Percentiles rank a stretch among this genome's conserved stretches.
phyloP scores from a whole-genome alignment of 2,113 vertebrate species.

The Tricholaema leucomelas region DNA sequence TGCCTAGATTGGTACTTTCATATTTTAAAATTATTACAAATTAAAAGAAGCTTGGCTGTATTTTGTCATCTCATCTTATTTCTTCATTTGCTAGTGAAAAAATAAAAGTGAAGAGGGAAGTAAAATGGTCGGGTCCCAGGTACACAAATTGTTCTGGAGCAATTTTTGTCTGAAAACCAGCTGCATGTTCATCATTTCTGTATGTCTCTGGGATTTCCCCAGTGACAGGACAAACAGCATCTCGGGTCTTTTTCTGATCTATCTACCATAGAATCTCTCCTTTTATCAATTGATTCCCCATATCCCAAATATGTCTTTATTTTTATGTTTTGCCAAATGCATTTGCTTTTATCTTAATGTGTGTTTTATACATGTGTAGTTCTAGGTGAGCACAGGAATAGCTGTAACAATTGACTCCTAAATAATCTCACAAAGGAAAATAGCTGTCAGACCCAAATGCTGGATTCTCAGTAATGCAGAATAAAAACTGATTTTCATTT shows the following conservation, averaged over 20 bases:
- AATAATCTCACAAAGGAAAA: background rate
- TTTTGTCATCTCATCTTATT: background rate
- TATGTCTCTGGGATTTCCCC: background rate
- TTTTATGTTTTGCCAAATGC: conserved; percentile 4
- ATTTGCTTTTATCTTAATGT: background rate
- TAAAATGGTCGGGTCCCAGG: background rate
- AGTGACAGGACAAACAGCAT: background rate
- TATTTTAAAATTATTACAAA: background rate
- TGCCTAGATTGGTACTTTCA: background rate
- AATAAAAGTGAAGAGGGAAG: background rate
- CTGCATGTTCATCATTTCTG: background rate
- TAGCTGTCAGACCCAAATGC: background rate
- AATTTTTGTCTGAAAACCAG: background rate
- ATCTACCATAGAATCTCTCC: background rate
- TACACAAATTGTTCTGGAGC: background rate
- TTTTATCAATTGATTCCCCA: background rate
- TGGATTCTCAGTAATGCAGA: background rate
- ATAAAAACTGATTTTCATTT: background rate
- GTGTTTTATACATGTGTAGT: background rate
- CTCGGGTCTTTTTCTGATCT: background rate
- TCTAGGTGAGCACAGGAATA: background rate
- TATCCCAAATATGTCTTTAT: background rate
- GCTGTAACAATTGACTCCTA: background rate
- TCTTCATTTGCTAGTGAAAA: background rate
- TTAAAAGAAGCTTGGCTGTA: background rate